Conservation (phyloP, 2,888 invertebrate genomes). For the Drepanosiphum platanoidis region DNA sequence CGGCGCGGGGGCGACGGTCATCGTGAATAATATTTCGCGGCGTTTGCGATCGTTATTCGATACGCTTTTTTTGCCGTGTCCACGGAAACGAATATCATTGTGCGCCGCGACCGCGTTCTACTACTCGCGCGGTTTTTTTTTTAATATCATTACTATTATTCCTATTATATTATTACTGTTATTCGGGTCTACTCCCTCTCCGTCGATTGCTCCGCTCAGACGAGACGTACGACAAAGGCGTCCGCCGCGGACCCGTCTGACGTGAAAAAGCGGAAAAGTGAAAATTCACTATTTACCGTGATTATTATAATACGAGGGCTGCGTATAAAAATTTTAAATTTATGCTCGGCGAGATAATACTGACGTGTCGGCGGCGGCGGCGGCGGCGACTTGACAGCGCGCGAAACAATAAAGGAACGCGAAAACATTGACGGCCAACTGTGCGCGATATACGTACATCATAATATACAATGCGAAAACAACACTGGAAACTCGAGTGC, state of each 20-base stretch:
- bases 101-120: neutral
- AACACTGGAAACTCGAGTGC: neutral
- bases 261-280: slow-evolving; percentile 2
- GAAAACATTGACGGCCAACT: neutral
- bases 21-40: no score
- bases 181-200: slow-evolving; percentile 23
- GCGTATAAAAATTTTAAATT: neutral
- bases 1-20: no score
- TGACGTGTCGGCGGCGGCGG: neutral
- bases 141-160: no score
- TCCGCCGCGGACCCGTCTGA: neutral
- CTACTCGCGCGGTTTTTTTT: neutral
- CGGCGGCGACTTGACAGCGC: neutral
- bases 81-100: neutral
- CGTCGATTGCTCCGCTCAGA: neutral
- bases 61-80: neutral
- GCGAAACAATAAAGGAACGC: neutral
- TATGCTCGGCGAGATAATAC: neutral
- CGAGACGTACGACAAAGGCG: no score
- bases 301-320: neutral
- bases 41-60: neutral
- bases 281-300: neutral
- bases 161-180: no score
- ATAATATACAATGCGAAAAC: no score
- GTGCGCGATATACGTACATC: no score